Percentiles rank a stretch among this genome's conserved stretches.
These are phyloP conservation scores for Penaeus vannamei DNA, from an alignment of 1,140 invertebrate genomes.

Conservation along the genomic window DNA sequence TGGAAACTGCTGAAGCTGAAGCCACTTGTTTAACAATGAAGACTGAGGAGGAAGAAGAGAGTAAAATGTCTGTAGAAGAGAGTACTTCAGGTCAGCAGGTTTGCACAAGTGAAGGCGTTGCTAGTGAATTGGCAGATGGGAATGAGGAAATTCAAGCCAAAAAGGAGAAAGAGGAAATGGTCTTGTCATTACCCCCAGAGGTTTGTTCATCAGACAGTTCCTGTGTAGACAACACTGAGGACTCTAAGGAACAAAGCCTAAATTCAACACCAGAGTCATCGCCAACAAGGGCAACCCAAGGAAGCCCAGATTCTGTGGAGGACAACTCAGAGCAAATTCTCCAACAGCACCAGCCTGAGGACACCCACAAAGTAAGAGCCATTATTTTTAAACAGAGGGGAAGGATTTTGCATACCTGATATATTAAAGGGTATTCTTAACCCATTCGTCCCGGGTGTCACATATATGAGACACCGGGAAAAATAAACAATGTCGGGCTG, in stretches of 20 bases:
- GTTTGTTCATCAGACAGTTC: constrained; percentile 51
- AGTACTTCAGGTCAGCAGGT: constrained; percentile 24
- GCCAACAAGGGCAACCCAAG: background rate
- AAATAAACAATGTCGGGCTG: too few relatives aligned
- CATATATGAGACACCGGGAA: too few relatives aligned
- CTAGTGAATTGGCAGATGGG: background rate
- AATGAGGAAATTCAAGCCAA: background rate
- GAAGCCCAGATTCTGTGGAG: constrained; percentile 55
- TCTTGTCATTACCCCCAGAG: constrained; percentile 34
- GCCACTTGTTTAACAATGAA: constrained; percentile 28
- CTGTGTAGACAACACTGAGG: background rate
- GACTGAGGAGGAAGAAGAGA: background rate
- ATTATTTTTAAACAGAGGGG: too few relatives aligned
- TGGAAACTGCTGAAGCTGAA: constrained; percentile 31
- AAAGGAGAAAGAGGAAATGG: constrained; percentile 12
- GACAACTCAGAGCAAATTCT: constrained; percentile 1
- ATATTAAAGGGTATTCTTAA: too few relatives aligned
- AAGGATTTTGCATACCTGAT: too few relatives aligned
- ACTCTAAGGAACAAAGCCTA: constrained; percentile 5
- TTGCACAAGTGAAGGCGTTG: constrained; percentile 30
- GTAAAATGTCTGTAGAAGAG: background rate
- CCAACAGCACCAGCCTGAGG: background rate
- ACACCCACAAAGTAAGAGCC: too few relatives aligned
- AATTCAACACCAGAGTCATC: constrained; percentile 13
- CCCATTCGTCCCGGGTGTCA: too few relatives aligned